Base-by-base conservation (phyloP, 2,797 vertebrate genomes). In the Dicrostonyx torquatus region DNA sequence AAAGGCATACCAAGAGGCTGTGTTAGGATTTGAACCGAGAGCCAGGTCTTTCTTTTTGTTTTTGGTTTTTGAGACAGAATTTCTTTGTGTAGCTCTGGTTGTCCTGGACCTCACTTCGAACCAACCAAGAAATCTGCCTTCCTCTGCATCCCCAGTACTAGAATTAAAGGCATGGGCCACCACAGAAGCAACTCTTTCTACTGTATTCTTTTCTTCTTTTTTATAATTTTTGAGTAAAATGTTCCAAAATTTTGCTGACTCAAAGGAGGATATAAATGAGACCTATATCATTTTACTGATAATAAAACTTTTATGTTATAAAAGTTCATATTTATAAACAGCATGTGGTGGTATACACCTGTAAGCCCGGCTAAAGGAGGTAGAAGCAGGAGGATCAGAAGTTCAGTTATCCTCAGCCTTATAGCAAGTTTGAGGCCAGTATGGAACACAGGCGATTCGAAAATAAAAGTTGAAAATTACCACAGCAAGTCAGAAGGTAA, bases 261-360 rank as follows among this genome's bases (percentile, higher is more conserved):
- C 24, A 88, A 89, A 50, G 93, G 43, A 29, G 29, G 14, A 60
- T 78, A 53, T 68, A 92, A 90, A 91, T 79, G 60, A 87, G 43
- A 87, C 62, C 48, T 31, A 64, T 60, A 64, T 53, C 48, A 43
- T 80, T 84, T 91, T 90, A 70, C 5, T 80, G 24, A 40, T 45
- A 89, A 79, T 79, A 76, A 87, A 79, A 84, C 86, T 58, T 58
- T 58, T 68, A 48, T 13, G 13, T 64, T 7, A 79, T 58, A 55
- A 90, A 62, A 62, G 77, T 50, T 92, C 64, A 89, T 26, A 84
- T 64, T 90, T 43, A 77, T 86, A 72, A 18, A 31, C 24, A 29
- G 29, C 50, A 24, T 86, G 50, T 72, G 66, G 84, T 72, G 34
- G 83, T 86, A 10, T 26, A 86, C 17, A 70, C n/a, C 34, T 55